A percentile compares a stretch with the other conserved stretches of the same genome.
Conservation (phyloP, 1,140 invertebrate genomes). For the Anastrepha obliqua region DNA sequence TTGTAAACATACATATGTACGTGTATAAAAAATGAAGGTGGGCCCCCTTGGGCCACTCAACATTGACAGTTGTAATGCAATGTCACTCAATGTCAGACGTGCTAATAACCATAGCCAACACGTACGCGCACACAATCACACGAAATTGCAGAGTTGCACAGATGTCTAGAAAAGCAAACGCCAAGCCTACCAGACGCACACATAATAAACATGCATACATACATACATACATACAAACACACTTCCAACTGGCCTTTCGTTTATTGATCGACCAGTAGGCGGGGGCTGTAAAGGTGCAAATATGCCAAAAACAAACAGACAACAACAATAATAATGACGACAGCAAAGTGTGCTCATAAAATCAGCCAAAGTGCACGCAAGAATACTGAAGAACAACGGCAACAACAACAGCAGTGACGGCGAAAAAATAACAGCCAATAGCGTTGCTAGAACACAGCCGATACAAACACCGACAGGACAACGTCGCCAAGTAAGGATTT, state of each 20-base stretch:
- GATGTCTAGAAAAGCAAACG: background rate
- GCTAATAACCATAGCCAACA: constrained; percentile 49
- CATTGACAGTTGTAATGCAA: constrained; percentile 65
- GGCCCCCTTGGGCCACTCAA: constrained; percentile 44
- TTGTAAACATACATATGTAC: constrained; percentile 58
- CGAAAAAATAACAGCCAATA: background rate
- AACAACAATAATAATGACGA: constrained; percentile 39
- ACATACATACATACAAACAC: no score
- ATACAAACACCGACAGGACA: constrained; percentile 33
- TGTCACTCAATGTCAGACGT: constrained; percentile 67
- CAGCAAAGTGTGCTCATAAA: constrained; percentile 45
- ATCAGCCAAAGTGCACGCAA: constrained; percentile 45
- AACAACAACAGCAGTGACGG: background rate
- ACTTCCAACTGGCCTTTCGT: constrained; percentile 3
- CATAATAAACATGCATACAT: background rate
- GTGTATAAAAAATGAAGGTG: constrained; percentile 53
- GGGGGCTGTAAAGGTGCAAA: background rate
- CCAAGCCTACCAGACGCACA: background rate
- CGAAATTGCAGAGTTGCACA: constrained; percentile 12
- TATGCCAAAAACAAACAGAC: constrained; percentile 44
- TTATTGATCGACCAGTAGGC: background rate
- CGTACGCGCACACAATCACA: background rate
- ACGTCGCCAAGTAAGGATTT: constrained; percentile 30
- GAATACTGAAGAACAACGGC: background rate
- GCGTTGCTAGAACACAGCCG: background rate